phyloP scores from a whole-genome alignment of 1,140 invertebrate genomes.

The Callitettix versicolor region DNA sequence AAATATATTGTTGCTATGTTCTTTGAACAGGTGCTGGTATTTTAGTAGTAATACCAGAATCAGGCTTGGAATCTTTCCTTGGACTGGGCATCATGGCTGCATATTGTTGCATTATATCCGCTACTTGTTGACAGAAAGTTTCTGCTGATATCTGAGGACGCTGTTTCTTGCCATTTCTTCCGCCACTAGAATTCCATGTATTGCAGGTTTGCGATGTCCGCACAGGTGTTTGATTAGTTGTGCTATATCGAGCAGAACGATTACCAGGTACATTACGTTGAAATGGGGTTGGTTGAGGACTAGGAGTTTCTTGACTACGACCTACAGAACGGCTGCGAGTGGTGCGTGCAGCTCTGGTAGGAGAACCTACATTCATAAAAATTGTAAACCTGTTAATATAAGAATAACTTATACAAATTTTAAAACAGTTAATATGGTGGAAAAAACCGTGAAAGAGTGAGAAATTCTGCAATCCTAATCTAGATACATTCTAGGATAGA shows the following conservation, averaged over 20 bases:
- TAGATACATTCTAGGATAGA: too few species aligned
- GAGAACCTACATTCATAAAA: constrained; percentile 30
- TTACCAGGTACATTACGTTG: constrained; percentile 17
- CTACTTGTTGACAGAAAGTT: constrained; percentile 48
- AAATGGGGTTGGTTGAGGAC: constrained; percentile 21
- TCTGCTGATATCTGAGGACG: constrained; percentile 51
- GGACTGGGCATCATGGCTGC: constrained; percentile 33
- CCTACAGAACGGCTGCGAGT: constrained; percentile 24
- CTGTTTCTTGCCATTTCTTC: constrained; percentile 35
- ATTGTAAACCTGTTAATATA: too few species aligned
- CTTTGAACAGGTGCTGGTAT: constrained; percentile 45
- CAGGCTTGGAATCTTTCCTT: constrained; percentile 43
- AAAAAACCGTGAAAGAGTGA: too few species aligned
- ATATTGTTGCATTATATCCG: constrained; percentile 34
- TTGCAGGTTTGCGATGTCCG: constrained; percentile 40
- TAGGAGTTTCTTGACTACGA: constrained; percentile 27
- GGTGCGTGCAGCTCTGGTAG: constrained; percentile 31
- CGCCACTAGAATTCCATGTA: constrained; percentile 53
- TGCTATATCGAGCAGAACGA: constrained; percentile 9
- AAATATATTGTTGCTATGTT: constrained; percentile 22
- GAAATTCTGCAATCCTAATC: too few species aligned
- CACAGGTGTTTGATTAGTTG: constrained; percentile 35
- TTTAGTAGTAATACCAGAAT: constrained; percentile 35
- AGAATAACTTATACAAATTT: too few species aligned
- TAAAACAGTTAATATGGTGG: too few species aligned